Base-by-base conservation (phyloP, 2,797 vertebrate genomes). In the Adelosebastes latens region DNA sequence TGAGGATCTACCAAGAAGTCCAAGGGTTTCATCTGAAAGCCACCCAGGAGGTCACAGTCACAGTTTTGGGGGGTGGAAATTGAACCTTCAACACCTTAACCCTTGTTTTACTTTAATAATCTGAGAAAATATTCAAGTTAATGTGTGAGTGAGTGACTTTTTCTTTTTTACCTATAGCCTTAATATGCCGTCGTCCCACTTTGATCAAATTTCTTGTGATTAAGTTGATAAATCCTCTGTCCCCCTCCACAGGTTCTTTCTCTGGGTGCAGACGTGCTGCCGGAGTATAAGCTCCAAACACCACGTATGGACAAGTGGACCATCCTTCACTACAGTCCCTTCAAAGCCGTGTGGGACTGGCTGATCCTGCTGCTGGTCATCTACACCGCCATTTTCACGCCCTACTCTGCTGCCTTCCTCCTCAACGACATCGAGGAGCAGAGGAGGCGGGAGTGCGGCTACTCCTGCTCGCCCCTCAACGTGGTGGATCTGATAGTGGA, bases 281-380 rank as follows among this genome's bases (percentile, higher is more conserved):
- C 99, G 0, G 98, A 99, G 91, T 99, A 99, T 84, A 99, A 99
- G 89, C 97, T 99, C 24, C 99, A 99, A 93, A 97, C 97, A 0
- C 96, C 97, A 2, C 97, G 98, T 32, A 99, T 99, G 56, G 97
- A 99, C 94, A 98, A 97, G 92, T 99, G 97, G 94, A 99, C 98
- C 84, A 99, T 99, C 92, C 95, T 99, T 88, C 99, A 99, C 96
- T 99, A 99, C 87, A 99, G 99, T 81, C 99, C 99, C 65, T 99
- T 99, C 95, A 99, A 99, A 92, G 99, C 99, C 0, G 98, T 99
- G 65, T 99, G 99, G 99, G 99, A 99, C 91, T 99, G 99, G 99
- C 96, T 99, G 10, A 99, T 99, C 92, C 95, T 99, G 86, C 94
- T 99, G 76, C 85, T 99, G 72, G 99, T 99, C 87, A 99, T 99